Conservation (phyloP, 2,113 vertebrate species). For the Vulpes lagopus region DNA sequence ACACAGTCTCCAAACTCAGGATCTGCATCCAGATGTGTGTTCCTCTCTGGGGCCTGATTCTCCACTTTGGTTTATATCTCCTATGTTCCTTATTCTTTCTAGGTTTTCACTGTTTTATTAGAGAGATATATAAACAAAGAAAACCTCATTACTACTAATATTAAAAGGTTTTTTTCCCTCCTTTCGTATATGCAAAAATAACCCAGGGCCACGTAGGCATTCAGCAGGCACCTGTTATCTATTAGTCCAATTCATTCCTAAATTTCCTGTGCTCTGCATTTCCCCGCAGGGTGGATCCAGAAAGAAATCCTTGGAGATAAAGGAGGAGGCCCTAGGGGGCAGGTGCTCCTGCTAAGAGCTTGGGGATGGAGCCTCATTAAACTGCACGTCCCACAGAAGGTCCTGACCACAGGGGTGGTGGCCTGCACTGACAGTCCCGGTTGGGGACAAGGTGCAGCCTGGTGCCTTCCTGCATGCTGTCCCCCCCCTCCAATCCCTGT, state of each 20-base stretch:
- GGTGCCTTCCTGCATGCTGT: no score
- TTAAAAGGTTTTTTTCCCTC: not conserved
- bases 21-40: not conserved
- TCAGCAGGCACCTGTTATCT: not conserved
- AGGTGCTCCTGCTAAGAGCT: not conserved
- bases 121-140: not conserved
- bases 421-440: no score
- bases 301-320: not conserved
- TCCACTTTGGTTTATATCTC: not conserved
- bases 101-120: not conserved
- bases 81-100: not conserved
- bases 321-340: not conserved
- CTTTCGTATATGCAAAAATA: not conserved
- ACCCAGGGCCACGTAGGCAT: not conserved
- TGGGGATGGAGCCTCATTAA: not conserved
- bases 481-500: no score
- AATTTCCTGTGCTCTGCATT: not conserved
- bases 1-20: no score
- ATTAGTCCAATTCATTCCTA: slow-evolving; percentile 20
- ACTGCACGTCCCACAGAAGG: not conserved
- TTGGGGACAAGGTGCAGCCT: no score
- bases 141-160: not conserved
- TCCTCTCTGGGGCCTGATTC: not conserved
- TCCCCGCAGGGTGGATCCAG: not conserved
- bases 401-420: not conserved